phyloP scores from a whole-genome alignment of 2,797 vertebrate species.

The Muscicapa striata region DNA sequence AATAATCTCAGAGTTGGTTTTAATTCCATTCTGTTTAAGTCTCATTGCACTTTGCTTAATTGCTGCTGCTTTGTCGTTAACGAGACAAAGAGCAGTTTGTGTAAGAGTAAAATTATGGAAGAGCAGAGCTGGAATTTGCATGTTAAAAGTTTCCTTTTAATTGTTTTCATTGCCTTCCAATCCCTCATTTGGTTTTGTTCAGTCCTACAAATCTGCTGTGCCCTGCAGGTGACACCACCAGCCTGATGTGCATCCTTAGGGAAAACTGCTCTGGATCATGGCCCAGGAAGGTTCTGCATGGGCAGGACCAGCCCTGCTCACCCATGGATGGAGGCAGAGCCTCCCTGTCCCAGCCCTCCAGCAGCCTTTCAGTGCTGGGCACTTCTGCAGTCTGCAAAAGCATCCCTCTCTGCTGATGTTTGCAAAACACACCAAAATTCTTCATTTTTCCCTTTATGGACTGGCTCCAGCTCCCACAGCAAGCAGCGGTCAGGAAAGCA shows the following conservation, averaged over 20 bases:
- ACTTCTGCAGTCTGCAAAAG: neutral
- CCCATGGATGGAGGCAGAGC: fast-evolving
- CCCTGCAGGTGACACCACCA: neutral
- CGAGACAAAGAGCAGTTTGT: conserved; percentile 33
- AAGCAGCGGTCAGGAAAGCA: neutral
- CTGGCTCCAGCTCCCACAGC: neutral
- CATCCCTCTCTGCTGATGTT: neutral
- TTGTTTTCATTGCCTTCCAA: neutral
- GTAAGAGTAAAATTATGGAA: neutral
- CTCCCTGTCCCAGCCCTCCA: fast-evolving
- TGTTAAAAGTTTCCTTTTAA: neutral
- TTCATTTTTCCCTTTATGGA: neutral
- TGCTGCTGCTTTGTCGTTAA: conserved; percentile 51
- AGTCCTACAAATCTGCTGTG: neutral
- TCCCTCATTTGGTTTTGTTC: neutral
- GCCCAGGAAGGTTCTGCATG: neutral
- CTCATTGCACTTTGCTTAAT: conserved; percentile 56
- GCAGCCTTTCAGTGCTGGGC: neutral
- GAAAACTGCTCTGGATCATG: fast-evolving
- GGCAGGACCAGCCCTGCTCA: neutral
- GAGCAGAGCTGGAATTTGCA: conserved; percentile 35
- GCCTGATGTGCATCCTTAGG: neutral
- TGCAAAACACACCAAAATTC: neutral
- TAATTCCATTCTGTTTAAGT: conserved; percentile 23
- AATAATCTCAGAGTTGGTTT: neutral